Base-by-base conservation (phyloP, 2,888 invertebrate species). In the Apoderus coryli region DNA sequence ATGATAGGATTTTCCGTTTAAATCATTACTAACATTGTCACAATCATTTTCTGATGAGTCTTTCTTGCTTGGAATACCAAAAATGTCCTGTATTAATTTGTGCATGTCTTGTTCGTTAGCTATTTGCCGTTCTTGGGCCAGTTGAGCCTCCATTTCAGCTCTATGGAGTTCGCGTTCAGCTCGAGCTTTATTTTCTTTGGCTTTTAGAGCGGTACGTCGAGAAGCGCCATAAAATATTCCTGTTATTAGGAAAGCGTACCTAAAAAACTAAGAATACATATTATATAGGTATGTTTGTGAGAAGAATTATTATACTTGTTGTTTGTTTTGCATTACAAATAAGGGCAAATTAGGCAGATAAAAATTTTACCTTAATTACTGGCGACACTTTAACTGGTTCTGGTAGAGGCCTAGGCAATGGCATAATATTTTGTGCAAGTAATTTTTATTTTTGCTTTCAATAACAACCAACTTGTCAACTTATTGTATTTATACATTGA, bases 141-240 rank as follows among this genome's bases (percentile, higher is more conserved):
- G 7, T 9, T 19, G 7, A 19, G 19, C 9, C 9, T 19, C 19
- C 19, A 7, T 19, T 19, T 9, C 9, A 9, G 19, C 19, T 19
- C 19, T 19, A 7, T 7, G 19, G 19, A 9, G 7, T 19, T 19
- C 19, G 19, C 19, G 19, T 19, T 19, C 19, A 7, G 7, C 19
- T n/a, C 19, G 6, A 6, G 6, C 19, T n/a, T 19, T 19, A 6
- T 25, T 10, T 10, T 7, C 25, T 10, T 9, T 25, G 10, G 10
- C 10, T 25, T 25, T 25, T 6, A 9, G 10, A 6, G 10, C 10
- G 6, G 6, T 10, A 6, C 10, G 6, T 7, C 10, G 7, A 7
- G 25, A 7, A 6, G 10, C 9, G 6, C 25, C 25, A 10, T 25
- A 25, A 6, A 25, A 25, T 25, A 25, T 25, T 10, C 25, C 25